Conservation (phyloP, 2,797 vertebrate species). For the Esox masquinongy region DNA sequence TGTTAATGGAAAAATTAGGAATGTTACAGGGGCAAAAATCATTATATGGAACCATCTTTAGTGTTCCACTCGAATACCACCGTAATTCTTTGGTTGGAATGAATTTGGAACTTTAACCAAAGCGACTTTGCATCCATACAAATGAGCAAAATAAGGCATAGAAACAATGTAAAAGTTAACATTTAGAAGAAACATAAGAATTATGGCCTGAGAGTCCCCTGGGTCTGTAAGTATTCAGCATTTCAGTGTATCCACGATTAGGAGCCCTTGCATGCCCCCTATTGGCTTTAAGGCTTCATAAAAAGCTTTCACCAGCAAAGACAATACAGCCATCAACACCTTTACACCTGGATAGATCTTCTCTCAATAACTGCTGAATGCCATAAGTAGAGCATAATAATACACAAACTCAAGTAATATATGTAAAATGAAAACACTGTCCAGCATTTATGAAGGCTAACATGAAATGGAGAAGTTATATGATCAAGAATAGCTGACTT, state of each 20-base stretch:
- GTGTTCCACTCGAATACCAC: conserved; percentile 12
- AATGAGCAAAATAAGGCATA: conserved; percentile 9
- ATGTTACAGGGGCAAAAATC: background rate
- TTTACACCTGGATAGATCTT: background rate
- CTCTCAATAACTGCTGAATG: background rate
- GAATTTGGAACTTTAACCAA: conserved; percentile 4
- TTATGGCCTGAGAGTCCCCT: background rate
- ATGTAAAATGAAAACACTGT: conserved; percentile 4
- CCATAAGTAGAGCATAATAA: background rate
- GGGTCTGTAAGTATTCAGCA: conserved; percentile 1
- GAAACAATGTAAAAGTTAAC: background rate
- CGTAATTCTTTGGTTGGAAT: conserved; percentile 12
- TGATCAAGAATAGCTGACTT: background rate
- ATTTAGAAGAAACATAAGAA: background rate
- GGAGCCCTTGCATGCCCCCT: background rate
- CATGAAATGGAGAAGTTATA: background rate
- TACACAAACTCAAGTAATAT: background rate
- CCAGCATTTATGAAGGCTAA: background rate
- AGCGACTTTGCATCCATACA: background rate
- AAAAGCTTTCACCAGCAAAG: background rate
- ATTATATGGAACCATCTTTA: background rate
- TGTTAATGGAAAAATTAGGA: background rate
- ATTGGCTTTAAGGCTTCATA: background rate
- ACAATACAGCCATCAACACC: background rate
- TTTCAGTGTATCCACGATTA: background rate